Conservation (phyloP, 2,797 vertebrate genomes). For the Coregonus sp. region DNA sequence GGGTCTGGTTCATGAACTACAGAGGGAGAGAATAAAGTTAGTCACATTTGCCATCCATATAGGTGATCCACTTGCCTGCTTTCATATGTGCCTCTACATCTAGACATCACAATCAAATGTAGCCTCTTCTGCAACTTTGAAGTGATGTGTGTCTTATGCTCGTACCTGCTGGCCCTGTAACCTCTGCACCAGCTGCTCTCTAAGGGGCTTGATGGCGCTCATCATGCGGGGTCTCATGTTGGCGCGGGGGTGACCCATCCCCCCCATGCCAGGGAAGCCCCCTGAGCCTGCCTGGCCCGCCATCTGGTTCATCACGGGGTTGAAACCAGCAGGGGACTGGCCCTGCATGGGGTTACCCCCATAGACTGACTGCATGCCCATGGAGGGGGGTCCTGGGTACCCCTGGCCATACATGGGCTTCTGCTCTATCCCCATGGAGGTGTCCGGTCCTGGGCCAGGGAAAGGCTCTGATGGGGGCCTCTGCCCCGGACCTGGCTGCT, state of each 20-base stretch:
- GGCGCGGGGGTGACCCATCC: constrained; percentile 84
- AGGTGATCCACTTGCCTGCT: not conserved
- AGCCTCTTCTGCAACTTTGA: not conserved
- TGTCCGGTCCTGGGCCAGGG: constrained; percentile 83
- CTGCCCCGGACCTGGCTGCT: constrained; percentile 58
- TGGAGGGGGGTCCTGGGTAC: constrained; percentile 85
- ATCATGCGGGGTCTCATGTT: constrained; percentile 87
- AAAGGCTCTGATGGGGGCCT: constrained; percentile 82
- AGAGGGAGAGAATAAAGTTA: constrained; percentile 13
- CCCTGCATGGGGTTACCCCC: constrained; percentile 64
- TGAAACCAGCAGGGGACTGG: constrained; percentile 76
- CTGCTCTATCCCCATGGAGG: constrained; percentile 85
- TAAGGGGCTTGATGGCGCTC: constrained; percentile 88
- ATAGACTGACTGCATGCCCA: constrained; percentile 84
- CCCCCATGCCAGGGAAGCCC: constrained; percentile 80
- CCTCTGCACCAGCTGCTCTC: constrained; percentile 95
- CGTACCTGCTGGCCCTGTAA: constrained; percentile 92
- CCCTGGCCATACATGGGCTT: constrained; percentile 88
- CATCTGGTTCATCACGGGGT: constrained; percentile 76
- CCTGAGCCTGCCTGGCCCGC: constrained; percentile 81
- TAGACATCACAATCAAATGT: not conserved
- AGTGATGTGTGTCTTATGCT: not conserved
- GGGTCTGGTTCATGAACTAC: constrained; percentile 94
- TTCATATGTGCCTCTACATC: not conserved
- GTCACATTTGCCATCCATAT: not conserved